These are phyloP conservation scores for Euglossa dilemma DNA, from an alignment of 1,140 invertebrate species.

Conservation along the genomic window DNA sequence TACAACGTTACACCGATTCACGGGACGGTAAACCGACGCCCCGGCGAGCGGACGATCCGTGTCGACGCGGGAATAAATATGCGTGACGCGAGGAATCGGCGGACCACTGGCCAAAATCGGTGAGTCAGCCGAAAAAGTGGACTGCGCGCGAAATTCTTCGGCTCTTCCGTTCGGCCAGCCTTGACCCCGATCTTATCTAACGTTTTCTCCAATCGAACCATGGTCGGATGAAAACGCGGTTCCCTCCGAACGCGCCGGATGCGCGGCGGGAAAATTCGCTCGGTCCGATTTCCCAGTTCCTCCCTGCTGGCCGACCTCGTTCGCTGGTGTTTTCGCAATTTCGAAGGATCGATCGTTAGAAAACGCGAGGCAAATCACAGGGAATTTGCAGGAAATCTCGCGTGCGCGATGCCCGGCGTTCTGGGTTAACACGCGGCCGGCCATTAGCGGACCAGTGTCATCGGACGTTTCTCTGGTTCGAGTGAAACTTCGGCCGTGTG, in stretches of 20 bases:
- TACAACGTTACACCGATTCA: background rate
- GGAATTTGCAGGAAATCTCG: constrained; percentile 25
- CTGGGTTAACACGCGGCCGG: constrained; percentile 21
- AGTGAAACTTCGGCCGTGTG: constrained; percentile 35
- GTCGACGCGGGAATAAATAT: background rate
- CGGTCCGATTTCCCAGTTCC: background rate
- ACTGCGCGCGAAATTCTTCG: background rate
- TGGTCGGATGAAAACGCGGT: background rate
- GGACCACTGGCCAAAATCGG: background rate
- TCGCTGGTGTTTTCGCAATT: background rate
- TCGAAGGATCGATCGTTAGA: background rate
- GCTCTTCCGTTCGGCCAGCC: background rate
- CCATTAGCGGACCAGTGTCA: constrained; percentile 3
- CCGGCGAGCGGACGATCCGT: background rate
- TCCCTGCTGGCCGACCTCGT: constrained; percentile 12
- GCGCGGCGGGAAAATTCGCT: background rate
- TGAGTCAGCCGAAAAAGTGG: constrained; percentile 3
- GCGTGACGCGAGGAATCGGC: background rate
- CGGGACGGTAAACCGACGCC: background rate
- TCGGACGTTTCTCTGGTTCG: constrained; percentile 27
- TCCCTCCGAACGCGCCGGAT: background rate
- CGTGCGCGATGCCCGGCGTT: constrained; percentile 4
- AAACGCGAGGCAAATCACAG: background rate
- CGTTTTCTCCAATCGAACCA: background rate
- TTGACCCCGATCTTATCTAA: background rate